Evolutionary conservation across 2,113 vertebrate genomes (phyloP).

Genomic region (Mus spicilegus): DNA sequence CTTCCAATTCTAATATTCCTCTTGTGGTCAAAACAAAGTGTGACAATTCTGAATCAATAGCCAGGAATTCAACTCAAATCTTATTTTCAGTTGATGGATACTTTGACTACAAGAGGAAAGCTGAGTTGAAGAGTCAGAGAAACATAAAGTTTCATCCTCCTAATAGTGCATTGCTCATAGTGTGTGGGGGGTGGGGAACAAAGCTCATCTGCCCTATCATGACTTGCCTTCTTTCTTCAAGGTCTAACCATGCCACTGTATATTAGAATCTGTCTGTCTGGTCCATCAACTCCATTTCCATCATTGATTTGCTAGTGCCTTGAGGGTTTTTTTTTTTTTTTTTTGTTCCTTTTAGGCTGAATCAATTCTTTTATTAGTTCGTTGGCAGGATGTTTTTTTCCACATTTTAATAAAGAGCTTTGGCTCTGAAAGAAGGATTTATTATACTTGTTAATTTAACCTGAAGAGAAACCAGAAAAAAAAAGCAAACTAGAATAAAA

Average conservation of each 20-base stretch:
- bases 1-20: slow-evolving; percentile 17
- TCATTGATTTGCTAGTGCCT: not conserved
- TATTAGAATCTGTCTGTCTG: slow-evolving; percentile 15
- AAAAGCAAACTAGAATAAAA: slow-evolving; percentile 69
- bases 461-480: slow-evolving; percentile 71
- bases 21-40: slow-evolving; percentile 29
- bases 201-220: not conserved
- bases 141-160: slow-evolving; percentile 41
- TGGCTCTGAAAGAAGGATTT: slow-evolving; percentile 67
- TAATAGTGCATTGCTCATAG: not conserved
- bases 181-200: not conserved
- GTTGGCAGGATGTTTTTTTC: slow-evolving; percentile 59
- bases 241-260: not conserved
- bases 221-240: not conserved
- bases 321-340: slow-evolving; percentile 11
- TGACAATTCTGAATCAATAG: not conserved
- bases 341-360: slow-evolving; percentile 35
- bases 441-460: slow-evolving; percentile 66
- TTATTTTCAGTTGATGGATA: slow-evolving; percentile 8
- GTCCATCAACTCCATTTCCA: slow-evolving; percentile 6
- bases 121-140: slow-evolving; percentile 14
- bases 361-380: slow-evolving; percentile 65
- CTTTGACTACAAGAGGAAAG: slow-evolving; percentile 49
- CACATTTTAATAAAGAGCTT: slow-evolving; percentile 62
- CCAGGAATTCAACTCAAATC: not conserved